phyloP scores from a whole-genome alignment of 2,797 vertebrate species.

The Passerculus sandwichensis region DNA sequence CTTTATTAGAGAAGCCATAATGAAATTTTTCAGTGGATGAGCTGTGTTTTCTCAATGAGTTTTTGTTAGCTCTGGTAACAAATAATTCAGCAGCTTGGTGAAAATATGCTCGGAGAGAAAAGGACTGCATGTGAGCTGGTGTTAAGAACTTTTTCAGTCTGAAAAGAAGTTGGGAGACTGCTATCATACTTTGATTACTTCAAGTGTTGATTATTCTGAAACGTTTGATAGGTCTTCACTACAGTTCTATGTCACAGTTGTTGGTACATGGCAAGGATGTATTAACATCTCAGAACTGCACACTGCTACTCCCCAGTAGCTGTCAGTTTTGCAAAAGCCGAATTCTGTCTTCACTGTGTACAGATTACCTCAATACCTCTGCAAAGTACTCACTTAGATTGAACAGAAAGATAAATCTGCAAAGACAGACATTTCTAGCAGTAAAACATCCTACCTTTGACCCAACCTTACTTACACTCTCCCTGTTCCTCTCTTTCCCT shows the following conservation, averaged over 20 bases:
- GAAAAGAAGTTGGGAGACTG: background rate
- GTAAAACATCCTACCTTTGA: background rate
- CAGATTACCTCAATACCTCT: background rate
- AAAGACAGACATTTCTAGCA: background rate
- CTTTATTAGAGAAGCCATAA: background rate
- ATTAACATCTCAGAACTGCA: background rate
- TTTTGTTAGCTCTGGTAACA: conserved; percentile 8
- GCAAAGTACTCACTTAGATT: background rate
- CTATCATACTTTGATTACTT: background rate
- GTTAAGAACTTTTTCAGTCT: background rate
- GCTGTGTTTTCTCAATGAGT: background rate
- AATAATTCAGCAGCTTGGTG: background rate
- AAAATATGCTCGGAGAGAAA: background rate
- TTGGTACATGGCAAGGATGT: background rate
- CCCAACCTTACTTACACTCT: background rate
- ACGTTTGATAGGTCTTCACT: background rate
- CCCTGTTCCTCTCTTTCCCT: background rate
- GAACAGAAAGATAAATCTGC: background rate
- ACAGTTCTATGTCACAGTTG: accelerated
- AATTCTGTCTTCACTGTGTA: background rate
- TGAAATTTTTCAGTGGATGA: background rate
- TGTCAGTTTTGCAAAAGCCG: background rate
- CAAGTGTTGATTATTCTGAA: background rate
- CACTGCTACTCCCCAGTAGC: background rate
- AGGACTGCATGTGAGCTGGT: background rate